Evolutionary conservation across 2,113 vertebrate species (phyloP), one percentile per base, ranked within the genome.

Genomic region (Sterrhoptilus dennistouni): DNA sequence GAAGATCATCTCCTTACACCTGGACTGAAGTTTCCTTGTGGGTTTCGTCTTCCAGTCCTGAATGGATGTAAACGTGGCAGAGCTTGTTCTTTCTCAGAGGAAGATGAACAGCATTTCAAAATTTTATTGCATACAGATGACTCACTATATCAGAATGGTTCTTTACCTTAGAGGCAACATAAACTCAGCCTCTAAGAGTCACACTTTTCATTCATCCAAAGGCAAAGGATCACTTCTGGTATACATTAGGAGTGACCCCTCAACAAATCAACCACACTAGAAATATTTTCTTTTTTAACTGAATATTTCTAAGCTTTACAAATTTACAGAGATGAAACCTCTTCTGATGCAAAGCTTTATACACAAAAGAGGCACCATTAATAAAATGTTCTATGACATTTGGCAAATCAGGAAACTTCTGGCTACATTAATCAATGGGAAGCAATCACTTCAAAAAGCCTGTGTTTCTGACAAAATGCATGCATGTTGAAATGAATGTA

Each of bases 401-500:
- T 82, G 57, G n/a, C 52, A 95, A 88, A 97, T 92, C 91, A 69
- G 60, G 17, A 83, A 87, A 60, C 63, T 94, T 95, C 50, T 75
- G 80, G 81, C 52, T 81, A 79, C 60, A 40, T 97, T 95, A 97
- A 96, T 96, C 94, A 69, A 38, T 44, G 20, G 33, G 71, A 85
- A 97, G 53, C 59, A 96, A 95, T 97, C 75, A 38, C 50, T 95
- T 93, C 52, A 75, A 83, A 91, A 97, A 74, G 72, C 78, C 90
- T 33, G 29, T 59, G 20, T 82, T 97, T 68, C 95, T 96, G 86
- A 96, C 17, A 33, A 97, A 97, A 95, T 91, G 83, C 60, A 69
- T 93, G 76, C 77, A 61, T 94, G 53, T 64, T 93, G 89, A 97
- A 96, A 97, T 97, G 89, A 96, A 87, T 87, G 84, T 40, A 93